These are phyloP conservation scores for Eulithis testata DNA, from an alignment of 2,888 invertebrate species.

Conservation along the genomic window DNA sequence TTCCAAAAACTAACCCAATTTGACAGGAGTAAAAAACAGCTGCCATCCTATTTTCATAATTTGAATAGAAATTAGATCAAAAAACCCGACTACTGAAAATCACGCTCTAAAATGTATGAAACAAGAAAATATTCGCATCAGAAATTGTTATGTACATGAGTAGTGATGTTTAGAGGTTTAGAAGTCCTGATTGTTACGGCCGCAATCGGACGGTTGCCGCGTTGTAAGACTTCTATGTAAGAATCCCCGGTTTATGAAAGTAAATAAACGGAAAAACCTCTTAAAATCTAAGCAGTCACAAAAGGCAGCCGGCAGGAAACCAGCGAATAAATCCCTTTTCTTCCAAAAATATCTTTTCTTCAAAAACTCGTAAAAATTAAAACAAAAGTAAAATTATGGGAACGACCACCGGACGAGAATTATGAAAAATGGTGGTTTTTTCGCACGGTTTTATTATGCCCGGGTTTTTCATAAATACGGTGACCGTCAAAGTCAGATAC, in stretches of 20 bases:
- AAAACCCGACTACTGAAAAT: too few relatives aligned
- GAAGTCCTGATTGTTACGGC: background rate
- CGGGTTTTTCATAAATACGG: background rate
- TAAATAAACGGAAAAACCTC: slow-evolving; percentile 50
- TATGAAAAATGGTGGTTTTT: slow-evolving; percentile 69
- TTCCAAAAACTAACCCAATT: too few relatives aligned
- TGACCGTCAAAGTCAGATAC: background rate
- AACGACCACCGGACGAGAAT: slow-evolving; percentile 58
- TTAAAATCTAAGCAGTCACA: slow-evolving; percentile 53
- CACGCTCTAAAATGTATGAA: too few relatives aligned
- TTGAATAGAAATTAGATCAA: too few relatives aligned
- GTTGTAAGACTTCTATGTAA: background rate
- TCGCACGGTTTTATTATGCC: slow-evolving; percentile 31
- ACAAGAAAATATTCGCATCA: too few relatives aligned
- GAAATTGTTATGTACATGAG: too few relatives aligned
- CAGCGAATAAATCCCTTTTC: slow-evolving; percentile 67
- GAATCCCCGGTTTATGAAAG: slow-evolving; percentile 7
- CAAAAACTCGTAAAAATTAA: slow-evolving; percentile 76
- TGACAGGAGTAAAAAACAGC: too few relatives aligned
- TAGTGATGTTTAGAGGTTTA: too few relatives aligned
- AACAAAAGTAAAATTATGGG: slow-evolving; percentile 80
- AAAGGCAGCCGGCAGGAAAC: slow-evolving; percentile 52
- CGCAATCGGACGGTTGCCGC: background rate
- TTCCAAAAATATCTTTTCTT: slow-evolving; percentile 58
- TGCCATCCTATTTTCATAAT: too few relatives aligned